Evolutionary conservation across 2,888 invertebrate species (phyloP), one percentile per base, ranked within the genome.

Genomic region (Macroteleia sp.): DNA sequence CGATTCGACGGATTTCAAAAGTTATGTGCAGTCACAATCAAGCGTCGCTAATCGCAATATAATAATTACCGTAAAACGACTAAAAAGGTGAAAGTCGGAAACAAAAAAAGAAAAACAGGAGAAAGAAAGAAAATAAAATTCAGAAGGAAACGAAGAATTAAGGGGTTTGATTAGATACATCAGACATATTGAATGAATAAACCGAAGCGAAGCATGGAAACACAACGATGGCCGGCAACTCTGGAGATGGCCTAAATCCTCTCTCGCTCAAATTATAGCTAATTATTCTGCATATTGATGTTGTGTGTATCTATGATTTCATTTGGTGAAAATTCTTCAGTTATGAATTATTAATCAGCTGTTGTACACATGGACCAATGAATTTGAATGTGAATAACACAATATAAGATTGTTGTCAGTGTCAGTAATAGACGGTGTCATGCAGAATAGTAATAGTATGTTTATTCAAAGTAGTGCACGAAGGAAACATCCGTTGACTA

Each of bases 191-290:
- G 57, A 71, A 61, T 48, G 54, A 59, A 70, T 78, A 50, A 80
- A 74, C 67, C 73, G 77, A 80, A 81, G 80, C 81, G 42, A 77
- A 77, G 77, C 81, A 79, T 82, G 82, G 80, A 67, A 69, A 83
- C 79, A 81, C 81, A 80, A 78, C 77, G 82, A 81, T 83, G 80
- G 85, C 89, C 89, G 90, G 89, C 89, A 90, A 91, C 91, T 91
- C 90, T 91, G 90, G 91, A 91, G 91, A 91, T 91, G 91, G 91
- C 91, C 91, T 91, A 90, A 88, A 85, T 80, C 88, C 84, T 85
- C 86, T 86, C 85, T 70, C 70, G 54, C 64, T 59, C 44, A 89
- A 85, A n/a, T n/a, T n/a, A 86, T 87, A 81, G 86, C 86, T 83
- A 84, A 87, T 86, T 85, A 88, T 87, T 88, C 82, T 85, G 86